Conservation (phyloP, 2,888 invertebrate genomes). For the Tetropium fuscum region DNA sequence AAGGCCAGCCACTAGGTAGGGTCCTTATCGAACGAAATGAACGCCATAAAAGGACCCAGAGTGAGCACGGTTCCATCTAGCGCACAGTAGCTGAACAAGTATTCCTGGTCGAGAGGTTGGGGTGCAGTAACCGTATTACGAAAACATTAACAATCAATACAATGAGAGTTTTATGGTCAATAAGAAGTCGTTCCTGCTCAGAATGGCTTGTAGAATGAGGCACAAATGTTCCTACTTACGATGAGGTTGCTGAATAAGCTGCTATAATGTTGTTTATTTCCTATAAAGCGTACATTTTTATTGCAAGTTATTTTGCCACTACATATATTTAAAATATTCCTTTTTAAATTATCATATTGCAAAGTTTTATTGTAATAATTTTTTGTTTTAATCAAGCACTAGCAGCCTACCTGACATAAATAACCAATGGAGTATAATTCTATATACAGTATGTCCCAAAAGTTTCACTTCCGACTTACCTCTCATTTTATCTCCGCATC, state of each 20-base stretch:
- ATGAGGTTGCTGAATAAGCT: slow-evolving; percentile 57
- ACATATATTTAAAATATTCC: neutral
- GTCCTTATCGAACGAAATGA: slow-evolving; percentile 15
- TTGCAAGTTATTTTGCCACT: slow-evolving; percentile 13
- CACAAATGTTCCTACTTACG: slow-evolving; percentile 62
- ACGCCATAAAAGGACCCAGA: slow-evolving; percentile 9
- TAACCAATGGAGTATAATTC: no score
- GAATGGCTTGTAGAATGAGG: slow-evolving; percentile 64
- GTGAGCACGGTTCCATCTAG: slow-evolving; percentile 32
- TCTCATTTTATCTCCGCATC: no score
- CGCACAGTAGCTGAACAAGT: slow-evolving; percentile 36
- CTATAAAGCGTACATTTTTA: slow-evolving; percentile 49
- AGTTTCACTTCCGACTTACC: no score
- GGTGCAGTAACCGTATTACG: slow-evolving; percentile 41
- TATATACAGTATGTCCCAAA: no score
- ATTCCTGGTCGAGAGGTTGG: slow-evolving; percentile 14
- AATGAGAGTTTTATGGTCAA: slow-evolving; percentile 66
- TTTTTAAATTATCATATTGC: neutral
- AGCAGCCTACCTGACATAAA: no score
- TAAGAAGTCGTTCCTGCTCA: slow-evolving; percentile 63
- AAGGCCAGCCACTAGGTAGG: no score
- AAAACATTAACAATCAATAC: slow-evolving; percentile 65
- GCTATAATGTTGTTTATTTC: slow-evolving; percentile 57
- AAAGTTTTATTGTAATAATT: neutral
- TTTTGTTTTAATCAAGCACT: no score